A percentile compares a stretch with the other conserved stretches of the same genome.
Evolutionary conservation across 2,888 invertebrate genomes (phyloP).

Genomic region (Hirudinaria manillensis): DNA sequence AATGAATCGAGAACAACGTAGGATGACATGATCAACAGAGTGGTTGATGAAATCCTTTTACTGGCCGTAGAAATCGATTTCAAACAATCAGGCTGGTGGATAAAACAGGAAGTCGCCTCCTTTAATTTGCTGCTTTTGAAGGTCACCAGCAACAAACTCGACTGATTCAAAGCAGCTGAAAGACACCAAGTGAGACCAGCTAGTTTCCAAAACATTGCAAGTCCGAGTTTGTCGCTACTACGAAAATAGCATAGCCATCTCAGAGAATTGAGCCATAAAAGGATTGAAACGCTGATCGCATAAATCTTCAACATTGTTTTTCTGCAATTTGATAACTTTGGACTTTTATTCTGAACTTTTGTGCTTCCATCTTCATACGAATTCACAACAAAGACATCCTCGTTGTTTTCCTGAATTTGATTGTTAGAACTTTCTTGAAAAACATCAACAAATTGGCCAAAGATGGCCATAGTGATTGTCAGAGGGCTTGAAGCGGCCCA

Average conservation of each 20-base stretch:
- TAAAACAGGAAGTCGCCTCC: not conserved
- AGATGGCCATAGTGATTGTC: not conserved
- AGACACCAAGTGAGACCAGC: conserved; percentile 11
- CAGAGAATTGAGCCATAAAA: conserved; percentile 3
- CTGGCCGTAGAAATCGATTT: not conserved
- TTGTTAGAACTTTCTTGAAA: not conserved
- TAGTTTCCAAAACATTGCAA: not conserved
- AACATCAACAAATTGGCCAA: not conserved
- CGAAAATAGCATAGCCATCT: conserved; percentile 2
- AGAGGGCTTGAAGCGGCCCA: not conserved
- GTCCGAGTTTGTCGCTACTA: conserved; percentile 1
- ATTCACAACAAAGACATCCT: not conserved
- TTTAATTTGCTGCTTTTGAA: not conserved
- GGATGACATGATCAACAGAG: not conserved
- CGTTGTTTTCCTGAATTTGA: too few species aligned
- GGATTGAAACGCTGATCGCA: not conserved
- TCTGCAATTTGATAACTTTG: not conserved
- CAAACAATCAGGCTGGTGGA: not conserved
- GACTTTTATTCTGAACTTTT: not conserved
- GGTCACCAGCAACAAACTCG: not conserved
- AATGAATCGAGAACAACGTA: not conserved
- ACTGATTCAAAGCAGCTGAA: not conserved
- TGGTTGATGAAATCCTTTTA: not conserved
- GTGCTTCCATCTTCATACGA: not conserved
- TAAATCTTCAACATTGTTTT: not conserved